Conservation (phyloP, 2,888 invertebrate species). For the Linyphia triangularis region DNA sequence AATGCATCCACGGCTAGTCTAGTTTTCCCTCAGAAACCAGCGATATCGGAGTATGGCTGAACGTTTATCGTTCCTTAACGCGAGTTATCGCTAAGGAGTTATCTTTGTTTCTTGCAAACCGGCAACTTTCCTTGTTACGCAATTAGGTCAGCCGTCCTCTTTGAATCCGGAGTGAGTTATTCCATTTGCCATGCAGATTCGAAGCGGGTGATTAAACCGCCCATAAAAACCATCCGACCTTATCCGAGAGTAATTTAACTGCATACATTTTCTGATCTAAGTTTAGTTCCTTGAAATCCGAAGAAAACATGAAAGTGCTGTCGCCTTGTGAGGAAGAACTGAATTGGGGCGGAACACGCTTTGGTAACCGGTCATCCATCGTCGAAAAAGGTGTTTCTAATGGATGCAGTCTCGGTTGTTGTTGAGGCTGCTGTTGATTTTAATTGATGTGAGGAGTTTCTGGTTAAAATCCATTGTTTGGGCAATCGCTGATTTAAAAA, state of each 20-base stretch:
- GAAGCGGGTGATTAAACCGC: neutral
- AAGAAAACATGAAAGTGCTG: neutral
- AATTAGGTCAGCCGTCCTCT: constrained; percentile 4
- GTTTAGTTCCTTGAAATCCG: neutral
- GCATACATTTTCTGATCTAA: neutral
- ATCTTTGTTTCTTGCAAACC: neutral
- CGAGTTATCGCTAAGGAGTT: constrained; percentile 6
- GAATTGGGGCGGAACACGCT: constrained; percentile 3
- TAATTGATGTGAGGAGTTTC: too few relatives aligned
- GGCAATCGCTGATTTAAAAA: too few relatives aligned
- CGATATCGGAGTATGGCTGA: neutral
- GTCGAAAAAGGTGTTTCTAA: neutral
- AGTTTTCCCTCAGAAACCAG: neutral
- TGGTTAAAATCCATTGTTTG: too few relatives aligned
- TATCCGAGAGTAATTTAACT: neutral
- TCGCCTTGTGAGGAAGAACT: neutral
- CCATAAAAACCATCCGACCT: neutral
- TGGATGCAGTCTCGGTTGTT: neutral
- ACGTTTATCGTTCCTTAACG: neutral
- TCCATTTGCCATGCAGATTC: neutral
- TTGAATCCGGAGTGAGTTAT: neutral
- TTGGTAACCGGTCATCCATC: neutral
- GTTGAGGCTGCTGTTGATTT: neutral
- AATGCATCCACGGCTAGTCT: too few relatives aligned
- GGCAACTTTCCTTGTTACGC: neutral